Percentiles rank a stretch among this genome's conserved stretches.
phyloP scores from a whole-genome alignment of 2,888 invertebrate genomes.

The Diploptera punctata region DNA sequence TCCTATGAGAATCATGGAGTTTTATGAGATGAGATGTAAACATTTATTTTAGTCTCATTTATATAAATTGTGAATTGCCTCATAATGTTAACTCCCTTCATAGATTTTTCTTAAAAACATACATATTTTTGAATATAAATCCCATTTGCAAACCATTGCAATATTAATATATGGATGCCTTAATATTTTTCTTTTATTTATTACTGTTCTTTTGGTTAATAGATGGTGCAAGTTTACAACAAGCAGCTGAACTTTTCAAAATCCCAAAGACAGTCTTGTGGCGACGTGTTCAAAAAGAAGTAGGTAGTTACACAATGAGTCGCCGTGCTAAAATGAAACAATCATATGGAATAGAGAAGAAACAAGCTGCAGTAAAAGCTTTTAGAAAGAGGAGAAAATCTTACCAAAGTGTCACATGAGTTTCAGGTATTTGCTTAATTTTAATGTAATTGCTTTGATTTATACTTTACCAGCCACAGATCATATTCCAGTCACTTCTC shows the following conservation, averaged over 20 bases:
- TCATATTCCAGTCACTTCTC: too few species aligned
- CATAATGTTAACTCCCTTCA: too few species aligned
- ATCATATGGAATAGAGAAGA: conserved; percentile 52
- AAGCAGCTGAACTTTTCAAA: conserved; percentile 54
- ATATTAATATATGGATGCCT: too few species aligned
- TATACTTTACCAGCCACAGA: too few species aligned
- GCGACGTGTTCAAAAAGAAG: conserved; percentile 56
- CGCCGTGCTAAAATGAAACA: conserved; percentile 49
- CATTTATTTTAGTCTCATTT: too few species aligned
- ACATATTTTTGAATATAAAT: too few species aligned
- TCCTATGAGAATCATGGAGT: too few species aligned
- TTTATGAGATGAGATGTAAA: too few species aligned
- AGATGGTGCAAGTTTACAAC: conserved; percentile 56
- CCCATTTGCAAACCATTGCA: too few species aligned
- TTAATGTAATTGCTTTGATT: background rate
- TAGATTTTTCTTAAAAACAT: too few species aligned
- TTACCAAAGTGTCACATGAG: conserved; percentile 54
- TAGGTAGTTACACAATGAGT: conserved; percentile 39
- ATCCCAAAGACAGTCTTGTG: conserved; percentile 59
- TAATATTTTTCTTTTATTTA: too few species aligned
- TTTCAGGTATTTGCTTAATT: conserved; percentile 52
- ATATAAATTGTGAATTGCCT: too few species aligned
- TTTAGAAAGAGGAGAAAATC: conserved; percentile 55
- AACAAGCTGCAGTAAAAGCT: conserved; percentile 55
- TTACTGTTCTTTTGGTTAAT: background rate